Base-by-base conservation (phyloP, 2,888 invertebrate species). In the Marasmarcha lunaedactyla region DNA sequence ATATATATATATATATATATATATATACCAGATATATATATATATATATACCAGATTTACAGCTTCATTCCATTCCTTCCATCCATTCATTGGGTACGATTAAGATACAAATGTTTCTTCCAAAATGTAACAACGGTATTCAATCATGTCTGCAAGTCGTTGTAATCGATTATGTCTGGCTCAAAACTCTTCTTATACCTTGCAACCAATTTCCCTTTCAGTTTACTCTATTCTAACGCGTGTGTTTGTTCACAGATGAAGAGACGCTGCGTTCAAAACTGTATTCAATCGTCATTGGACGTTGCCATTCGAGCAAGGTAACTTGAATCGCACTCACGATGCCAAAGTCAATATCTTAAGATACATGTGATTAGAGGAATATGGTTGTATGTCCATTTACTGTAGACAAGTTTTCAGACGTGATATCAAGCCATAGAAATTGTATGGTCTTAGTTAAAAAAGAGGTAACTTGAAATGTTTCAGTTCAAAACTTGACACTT, bases 361-460 rank as follows among this genome's bases (percentile, higher is more conserved):
- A 56, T 67, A 62, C 57, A 70, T 57, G 62, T 62, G 68, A 67
- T 59, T 71, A 72, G 64, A 49, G 46, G 55, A 56, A 52, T 46
- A 65, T 59, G 68, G 73, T 73, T 78, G 66, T 76, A 71, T 77
- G 81, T 81, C 81, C 81, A 81, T 79, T 78, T 81, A 81, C 66
- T 64, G 76, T 81, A 81, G 81, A 53, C 53, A 54, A 59, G 57
- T 52, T 54, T 46, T 38, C 46, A 58, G 51, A 59, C 60, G 61
- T 56, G 57, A 59, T 63, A 63, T 67, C 63, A 51, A 49, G 52
- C 55, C 50, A 54, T 56, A 54, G 45, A 44, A 25, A 39, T 20
- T 20, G 20, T 20, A 20, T 20, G 20, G 20, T 20, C 20, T 20
- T 20, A 5, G 4, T 5, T 20, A 5, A 20, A 20, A 20, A 37